Percentiles rank a stretch among this genome's conserved stretches.
Evolutionary conservation across 2,113 vertebrate genomes (phyloP).

Genomic region (Apistogramma diplotaenia): DNA sequence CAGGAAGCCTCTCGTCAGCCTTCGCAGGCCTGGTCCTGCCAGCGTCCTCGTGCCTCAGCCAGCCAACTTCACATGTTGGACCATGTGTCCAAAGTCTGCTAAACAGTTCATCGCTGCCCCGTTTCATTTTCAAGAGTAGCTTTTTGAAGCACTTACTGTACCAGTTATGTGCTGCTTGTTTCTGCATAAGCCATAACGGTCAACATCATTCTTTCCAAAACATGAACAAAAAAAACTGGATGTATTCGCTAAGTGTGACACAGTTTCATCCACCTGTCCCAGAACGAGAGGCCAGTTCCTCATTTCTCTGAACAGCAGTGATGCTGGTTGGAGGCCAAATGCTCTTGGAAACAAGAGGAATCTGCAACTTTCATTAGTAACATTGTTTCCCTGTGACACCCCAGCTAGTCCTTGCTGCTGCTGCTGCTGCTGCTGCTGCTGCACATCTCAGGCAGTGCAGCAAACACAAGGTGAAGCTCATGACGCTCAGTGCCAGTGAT

Average conservation of each 20-base stretch:
- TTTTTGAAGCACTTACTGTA: background rate
- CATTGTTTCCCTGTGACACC: conserved; percentile 17
- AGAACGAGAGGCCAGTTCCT: background rate
- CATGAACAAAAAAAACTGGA: no score
- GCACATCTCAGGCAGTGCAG: conserved; percentile 28
- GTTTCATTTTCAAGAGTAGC: background rate
- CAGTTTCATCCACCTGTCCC: background rate
- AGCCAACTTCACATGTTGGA: background rate
- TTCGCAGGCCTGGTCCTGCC: background rate
- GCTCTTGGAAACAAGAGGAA: background rate
- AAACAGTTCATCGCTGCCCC: background rate
- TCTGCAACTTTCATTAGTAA: conserved; percentile 23
- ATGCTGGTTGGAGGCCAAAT: background rate
- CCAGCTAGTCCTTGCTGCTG: conserved; percentile 1
- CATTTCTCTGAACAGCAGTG: background rate
- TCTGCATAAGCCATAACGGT: background rate
- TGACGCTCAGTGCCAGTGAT: conserved; percentile 11
- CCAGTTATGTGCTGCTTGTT: background rate
- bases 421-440: no score
- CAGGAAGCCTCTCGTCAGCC: conserved; percentile 4
- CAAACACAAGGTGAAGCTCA: conserved; percentile 18
- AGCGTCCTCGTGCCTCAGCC: background rate
- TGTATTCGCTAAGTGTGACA: background rate
- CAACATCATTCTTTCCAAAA: background rate
- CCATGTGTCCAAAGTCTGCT: background rate